A percentile compares a stretch with the other conserved stretches of the same genome.
Conservation (phyloP, 2,113 vertebrate species). For the Silurus asotus region DNA sequence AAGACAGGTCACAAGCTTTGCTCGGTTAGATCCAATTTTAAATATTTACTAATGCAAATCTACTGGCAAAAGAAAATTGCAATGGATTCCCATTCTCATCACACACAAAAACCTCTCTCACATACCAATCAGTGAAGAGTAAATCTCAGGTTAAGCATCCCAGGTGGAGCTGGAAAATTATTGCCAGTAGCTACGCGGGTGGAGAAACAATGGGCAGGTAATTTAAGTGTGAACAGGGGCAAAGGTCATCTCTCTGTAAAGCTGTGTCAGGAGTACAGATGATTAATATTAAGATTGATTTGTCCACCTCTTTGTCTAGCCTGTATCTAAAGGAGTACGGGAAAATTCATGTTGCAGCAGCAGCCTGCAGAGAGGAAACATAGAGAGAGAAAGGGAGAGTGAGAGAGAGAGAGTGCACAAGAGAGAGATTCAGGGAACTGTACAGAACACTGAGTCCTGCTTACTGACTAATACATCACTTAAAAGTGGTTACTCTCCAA, state of each 20-base stretch:
- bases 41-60: slow-evolving; percentile 45
- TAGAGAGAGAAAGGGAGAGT: neutral
- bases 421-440: slow-evolving; percentile 19
- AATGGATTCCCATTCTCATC: slow-evolving; percentile 26
- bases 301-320: slow-evolving; percentile 24
- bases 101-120: slow-evolving; percentile 27
- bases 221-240: slow-evolving; percentile 45
- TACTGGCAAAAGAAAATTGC: slow-evolving; percentile 16
- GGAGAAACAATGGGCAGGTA: slow-evolving; percentile 47
- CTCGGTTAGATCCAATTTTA: slow-evolving; percentile 34
- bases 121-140: slow-evolving; percentile 33
- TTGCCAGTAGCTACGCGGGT: slow-evolving; percentile 34
- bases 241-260: slow-evolving; percentile 47
- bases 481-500: slow-evolving; percentile 19
- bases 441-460: slow-evolving; percentile 4
- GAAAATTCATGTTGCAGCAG: slow-evolving; percentile 35
- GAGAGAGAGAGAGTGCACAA: neutral
- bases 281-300: slow-evolving; percentile 53
- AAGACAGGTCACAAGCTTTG: slow-evolving; percentile 19
- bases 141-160: slow-evolving; percentile 49
- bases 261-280: slow-evolving; percentile 36
- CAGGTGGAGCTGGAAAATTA: slow-evolving; percentile 50
- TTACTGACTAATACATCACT: slow-evolving; percentile 35
- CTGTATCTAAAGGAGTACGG: slow-evolving; percentile 26
- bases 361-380: neutral